Conservation (phyloP, 2,888 invertebrate genomes). For the Caenorhabditis macrosperma region DNA sequence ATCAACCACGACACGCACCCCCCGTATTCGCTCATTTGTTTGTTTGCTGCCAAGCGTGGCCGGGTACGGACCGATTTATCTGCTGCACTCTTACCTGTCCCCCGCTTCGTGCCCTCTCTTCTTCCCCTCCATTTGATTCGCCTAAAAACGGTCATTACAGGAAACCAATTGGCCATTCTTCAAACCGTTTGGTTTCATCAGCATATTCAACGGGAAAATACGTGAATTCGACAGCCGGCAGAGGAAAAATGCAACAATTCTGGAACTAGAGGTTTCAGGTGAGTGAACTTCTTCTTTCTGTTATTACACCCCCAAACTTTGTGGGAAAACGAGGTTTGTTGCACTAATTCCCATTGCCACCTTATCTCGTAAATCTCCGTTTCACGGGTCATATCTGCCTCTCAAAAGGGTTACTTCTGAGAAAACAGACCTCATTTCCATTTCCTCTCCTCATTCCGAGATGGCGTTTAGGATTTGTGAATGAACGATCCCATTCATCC, state of each 20-base stretch:
- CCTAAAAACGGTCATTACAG: conserved; percentile 16
- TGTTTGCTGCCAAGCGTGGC: conserved; percentile 56
- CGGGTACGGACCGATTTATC: conserved; percentile 49
- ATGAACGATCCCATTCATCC: conserved; percentile 37
- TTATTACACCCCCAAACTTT: background rate
- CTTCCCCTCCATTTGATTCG: conserved; percentile 15
- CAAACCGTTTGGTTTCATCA: background rate
- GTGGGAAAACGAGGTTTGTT: conserved; percentile 27
- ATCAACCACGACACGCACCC: conserved; percentile 44
- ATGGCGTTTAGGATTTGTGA: conserved; percentile 15
- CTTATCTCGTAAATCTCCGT: conserved; percentile 58
- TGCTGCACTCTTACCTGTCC: conserved; percentile 28
- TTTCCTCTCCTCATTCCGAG: conserved; percentile 1
- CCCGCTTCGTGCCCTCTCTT: background rate
- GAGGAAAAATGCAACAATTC: conserved; percentile 23
- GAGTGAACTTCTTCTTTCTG: conserved; percentile 5
- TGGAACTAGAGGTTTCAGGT: conserved; percentile 51
- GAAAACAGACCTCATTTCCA: conserved; percentile 58
- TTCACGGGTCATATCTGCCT: conserved; percentile 55
- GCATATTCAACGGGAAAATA: background rate
- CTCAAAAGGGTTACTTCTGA: conserved; percentile 51
- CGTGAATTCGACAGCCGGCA: background rate
- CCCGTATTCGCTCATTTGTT: conserved; percentile 55
- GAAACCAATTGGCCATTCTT: conserved; percentile 2
- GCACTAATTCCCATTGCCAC: conserved; percentile 45